phyloP scores from a whole-genome alignment of 1,140 invertebrate species.

The Adelges cooleyi region DNA sequence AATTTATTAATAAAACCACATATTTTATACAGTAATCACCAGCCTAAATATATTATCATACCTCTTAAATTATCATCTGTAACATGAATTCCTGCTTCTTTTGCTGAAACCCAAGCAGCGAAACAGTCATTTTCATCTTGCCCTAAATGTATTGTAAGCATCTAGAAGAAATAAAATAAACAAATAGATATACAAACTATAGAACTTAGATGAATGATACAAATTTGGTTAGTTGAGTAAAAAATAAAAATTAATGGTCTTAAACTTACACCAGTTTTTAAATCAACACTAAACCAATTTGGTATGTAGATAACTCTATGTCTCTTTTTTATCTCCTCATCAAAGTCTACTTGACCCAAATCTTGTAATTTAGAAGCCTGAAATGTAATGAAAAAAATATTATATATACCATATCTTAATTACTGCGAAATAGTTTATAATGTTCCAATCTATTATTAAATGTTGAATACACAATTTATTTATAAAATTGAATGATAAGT shows the following conservation, averaged over 20 bases:
- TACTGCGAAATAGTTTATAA: too few relatives aligned
- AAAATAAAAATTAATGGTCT: not conserved
- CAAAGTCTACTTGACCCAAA: constrained; percentile 82
- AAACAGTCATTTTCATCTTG: constrained; percentile 97
- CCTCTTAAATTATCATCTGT: constrained; percentile 73
- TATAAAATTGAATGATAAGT: too few relatives aligned
- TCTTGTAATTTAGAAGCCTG: constrained; percentile 81
- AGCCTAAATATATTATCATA: constrained; percentile 34
- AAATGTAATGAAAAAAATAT: constrained; percentile 31
- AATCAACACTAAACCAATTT: constrained; percentile 98
- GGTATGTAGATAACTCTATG: constrained; percentile 94
- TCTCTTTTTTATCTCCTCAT: constrained; percentile 85
- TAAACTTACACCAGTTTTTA: constrained; percentile 83
- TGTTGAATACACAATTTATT: too few relatives aligned
- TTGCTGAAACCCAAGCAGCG: constrained; percentile 93
- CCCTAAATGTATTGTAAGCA: constrained; percentile 92
- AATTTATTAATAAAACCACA: not conserved
- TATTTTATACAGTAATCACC: not conserved
- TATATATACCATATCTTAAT: too few relatives aligned
- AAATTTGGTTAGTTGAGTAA: too few relatives aligned
- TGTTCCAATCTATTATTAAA: too few relatives aligned
- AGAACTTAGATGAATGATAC: too few relatives aligned
- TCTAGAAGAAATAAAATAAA: constrained; percentile 48
- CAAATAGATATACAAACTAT: too few relatives aligned
- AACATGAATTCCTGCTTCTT: constrained; percentile 76